Conservation (phyloP, 2,797 vertebrate species). For the Microctenopoma stevenorrisi region DNA sequence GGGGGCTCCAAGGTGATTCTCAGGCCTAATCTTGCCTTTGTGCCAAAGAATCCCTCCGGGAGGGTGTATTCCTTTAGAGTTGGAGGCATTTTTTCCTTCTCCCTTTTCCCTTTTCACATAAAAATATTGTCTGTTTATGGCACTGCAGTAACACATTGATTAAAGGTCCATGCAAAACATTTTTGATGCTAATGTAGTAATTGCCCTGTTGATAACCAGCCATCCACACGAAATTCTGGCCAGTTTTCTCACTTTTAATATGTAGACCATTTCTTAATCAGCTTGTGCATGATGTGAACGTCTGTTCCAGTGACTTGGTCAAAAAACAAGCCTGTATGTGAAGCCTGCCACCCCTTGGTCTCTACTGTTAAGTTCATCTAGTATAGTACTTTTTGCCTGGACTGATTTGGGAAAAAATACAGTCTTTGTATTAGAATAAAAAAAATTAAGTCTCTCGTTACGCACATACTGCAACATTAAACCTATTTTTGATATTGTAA, state of each 20-base stretch:
- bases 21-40: too few species aligned
- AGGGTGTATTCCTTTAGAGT: too few species aligned
- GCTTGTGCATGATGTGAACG: neutral
- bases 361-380: constrained; percentile 40
- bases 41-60: too few species aligned
- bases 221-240: neutral
- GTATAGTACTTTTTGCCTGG: neutral
- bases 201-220: constrained; percentile 14
- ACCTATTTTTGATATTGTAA: neutral
- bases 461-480: neutral
- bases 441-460: neutral
- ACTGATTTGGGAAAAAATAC: neutral
- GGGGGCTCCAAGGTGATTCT: too few species aligned
- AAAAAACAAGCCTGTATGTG: constrained; percentile 11
- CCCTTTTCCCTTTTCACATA: neutral
- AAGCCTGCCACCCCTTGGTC: constrained; percentile 64
- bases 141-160: constrained; percentile 21
- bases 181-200: constrained; percentile 28
- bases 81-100: too few species aligned
- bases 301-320: constrained; percentile 23
- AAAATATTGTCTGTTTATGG: constrained; percentile 32
- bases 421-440: neutral
- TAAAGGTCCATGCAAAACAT: constrained; percentile 1
- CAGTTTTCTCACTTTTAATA: constrained; percentile 24
- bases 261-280: constrained; percentile 18